phyloP scores from a whole-genome alignment of 2,113 vertebrate genomes.

The Thunnus maccoyii region DNA sequence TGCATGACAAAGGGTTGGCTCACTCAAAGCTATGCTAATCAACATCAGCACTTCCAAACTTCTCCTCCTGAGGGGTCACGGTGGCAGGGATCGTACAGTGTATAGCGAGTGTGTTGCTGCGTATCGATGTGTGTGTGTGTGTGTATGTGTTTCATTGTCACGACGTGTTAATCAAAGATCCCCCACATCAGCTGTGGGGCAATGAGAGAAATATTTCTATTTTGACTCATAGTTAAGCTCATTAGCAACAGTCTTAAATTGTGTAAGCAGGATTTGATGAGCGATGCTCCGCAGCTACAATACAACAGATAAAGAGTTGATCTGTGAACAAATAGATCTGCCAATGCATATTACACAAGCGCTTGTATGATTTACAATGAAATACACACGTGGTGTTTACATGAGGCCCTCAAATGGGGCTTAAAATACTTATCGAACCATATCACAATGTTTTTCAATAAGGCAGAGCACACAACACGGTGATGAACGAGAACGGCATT shows the following conservation, averaged over 20 bases:
- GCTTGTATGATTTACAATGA: slow-evolving; percentile 38
- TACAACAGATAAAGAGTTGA: slow-evolving; percentile 55
- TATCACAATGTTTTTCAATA: slow-evolving; percentile 16
- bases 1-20: slow-evolving; percentile 74
- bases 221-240: slow-evolving; percentile 69
- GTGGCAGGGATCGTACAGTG: slow-evolving; percentile 34
- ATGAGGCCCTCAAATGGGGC: slow-evolving; percentile 1
- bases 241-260: slow-evolving; percentile 56
- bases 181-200: slow-evolving; percentile 45
- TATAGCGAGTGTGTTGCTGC: slow-evolving; percentile 9
- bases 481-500: slow-evolving; percentile 22
- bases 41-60: slow-evolving; percentile 72
- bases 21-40: slow-evolving; percentile 85
- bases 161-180: slow-evolving; percentile 57
- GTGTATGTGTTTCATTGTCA: slow-evolving; percentile 57
- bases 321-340: slow-evolving; percentile 54
- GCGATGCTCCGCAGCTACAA: slow-evolving; percentile 32
- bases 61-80: slow-evolving; percentile 60
- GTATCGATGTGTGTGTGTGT: slow-evolving; percentile 28
- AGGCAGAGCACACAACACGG: background rate
- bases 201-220: slow-evolving; percentile 54
- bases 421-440: slow-evolving; percentile 6
- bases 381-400: slow-evolving; percentile 26
- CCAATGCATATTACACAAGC: slow-evolving; percentile 42
- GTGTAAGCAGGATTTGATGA: slow-evolving; percentile 43